Evolutionary conservation across 2,888 invertebrate genomes (phyloP), one percentile per base, ranked within the genome.

Genomic region (Eutolmus rufibarbis): DNA sequence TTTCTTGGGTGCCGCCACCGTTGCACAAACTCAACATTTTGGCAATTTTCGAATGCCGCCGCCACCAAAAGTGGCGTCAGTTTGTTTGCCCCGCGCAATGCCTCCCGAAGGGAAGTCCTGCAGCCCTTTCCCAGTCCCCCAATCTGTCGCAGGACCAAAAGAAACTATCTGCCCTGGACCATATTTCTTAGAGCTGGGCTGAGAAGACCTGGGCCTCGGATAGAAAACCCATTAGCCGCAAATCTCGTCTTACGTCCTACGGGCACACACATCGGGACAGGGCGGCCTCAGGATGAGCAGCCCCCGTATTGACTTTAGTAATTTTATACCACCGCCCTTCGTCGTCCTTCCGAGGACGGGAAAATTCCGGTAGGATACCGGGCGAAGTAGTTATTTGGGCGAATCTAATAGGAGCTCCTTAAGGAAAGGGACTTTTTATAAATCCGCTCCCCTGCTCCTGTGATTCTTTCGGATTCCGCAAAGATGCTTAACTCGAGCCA

Each of bases 201-300:
- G 8, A 12, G 76, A 66, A 66, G 19, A 5, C 40, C 76, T 19
- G 37, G 28, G 76, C 40, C n/a, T 46, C 37, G 82, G 82, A 82
- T 85, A 74, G 85, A 85, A 85, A 85, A 85, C 74, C 85, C 85
- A 85, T 85, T 85, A 85, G 85, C 43, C 85, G 74, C 46, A 85
- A 85, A 85, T 57, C 85, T 85, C 85, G 85, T 74, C 85, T 85
- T 85, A 66, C 85, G 31, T 74, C 85, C 74, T 85, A 66, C 85
- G 31, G 40, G 43, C 74, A 74, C 74, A 40, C 16, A 74, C 14
- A 74, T 31, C 16, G 16, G 4, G 43, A 74, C 16, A 74, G 74
- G 43, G 74, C 74, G 1, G 51, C 46, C 5, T 66, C 66, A 74
- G 46, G 85, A 74, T 85, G 46, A 74, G 74, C 74, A 74, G 16